Conservation (phyloP, 2,888 invertebrate species). For the Hyles lineata region DNA sequence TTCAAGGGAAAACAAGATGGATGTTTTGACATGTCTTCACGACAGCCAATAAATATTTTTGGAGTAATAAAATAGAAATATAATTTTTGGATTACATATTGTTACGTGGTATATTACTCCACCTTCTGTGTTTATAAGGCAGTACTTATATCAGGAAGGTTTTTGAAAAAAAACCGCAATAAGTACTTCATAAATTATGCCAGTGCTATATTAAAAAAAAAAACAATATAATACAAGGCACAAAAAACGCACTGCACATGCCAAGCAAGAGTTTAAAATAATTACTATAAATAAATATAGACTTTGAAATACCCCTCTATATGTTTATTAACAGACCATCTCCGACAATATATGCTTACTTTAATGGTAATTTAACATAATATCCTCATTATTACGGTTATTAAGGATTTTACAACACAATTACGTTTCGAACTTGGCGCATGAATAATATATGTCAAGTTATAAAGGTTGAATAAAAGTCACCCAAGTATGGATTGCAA, state of each 20-base stretch:
- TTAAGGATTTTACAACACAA: slow-evolving; percentile 15
- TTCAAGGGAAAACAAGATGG: too few relatives aligned
- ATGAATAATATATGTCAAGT: slow-evolving; percentile 15
- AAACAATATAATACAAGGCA: too few relatives aligned
- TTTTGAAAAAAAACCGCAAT: too few relatives aligned
- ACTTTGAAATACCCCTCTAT: background rate
- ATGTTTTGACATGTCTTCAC: too few relatives aligned
- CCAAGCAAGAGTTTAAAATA: slow-evolving; percentile 10
- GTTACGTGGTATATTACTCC: too few relatives aligned
- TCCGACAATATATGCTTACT: background rate
- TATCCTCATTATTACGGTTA: slow-evolving; percentile 16
- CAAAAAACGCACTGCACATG: background rate
- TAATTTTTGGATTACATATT: too few relatives aligned
- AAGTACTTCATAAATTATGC: too few relatives aligned
- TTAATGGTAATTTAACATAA: slow-evolving; percentile 22
- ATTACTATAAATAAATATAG: slow-evolving; percentile 15
- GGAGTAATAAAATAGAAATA: too few relatives aligned
- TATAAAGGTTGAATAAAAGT: background rate
- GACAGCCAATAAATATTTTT: too few relatives aligned
- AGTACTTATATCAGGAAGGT: too few relatives aligned
- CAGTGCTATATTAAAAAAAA: too few relatives aligned
- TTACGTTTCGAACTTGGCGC: background rate
- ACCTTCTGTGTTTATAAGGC: too few relatives aligned
- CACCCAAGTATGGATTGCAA: background rate
- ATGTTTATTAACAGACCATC: slow-evolving; percentile 10